Base-by-base conservation (phyloP, 2,888 invertebrate species). In the Arge pagana region DNA sequence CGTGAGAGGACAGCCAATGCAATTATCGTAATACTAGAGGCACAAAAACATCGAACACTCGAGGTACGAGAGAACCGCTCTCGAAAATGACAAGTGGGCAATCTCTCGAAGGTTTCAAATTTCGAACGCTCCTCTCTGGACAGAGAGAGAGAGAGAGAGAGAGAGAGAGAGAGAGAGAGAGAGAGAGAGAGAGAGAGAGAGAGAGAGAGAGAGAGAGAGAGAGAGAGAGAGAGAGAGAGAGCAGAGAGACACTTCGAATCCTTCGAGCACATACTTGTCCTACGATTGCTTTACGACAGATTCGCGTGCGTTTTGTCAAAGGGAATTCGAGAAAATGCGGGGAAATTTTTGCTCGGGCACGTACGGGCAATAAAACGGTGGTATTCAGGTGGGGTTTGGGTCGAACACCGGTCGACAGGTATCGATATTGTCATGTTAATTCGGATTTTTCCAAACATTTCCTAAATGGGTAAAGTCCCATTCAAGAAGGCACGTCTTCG, bases 351-450 rank as follows among this genome's bases (percentile, higher is more conserved):
- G 67, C 65, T 61, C 64, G 68, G 76, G 74, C 78, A 79, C 79
- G 79, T 78, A 69, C 68, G 48, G 64, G 69, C 66, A 67, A 68
- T 70, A 65, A 62, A 65, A 58, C 51, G 37, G 36, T 36, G 48
- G 24, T 37, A 16, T 30, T 16, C 50, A 39, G 49, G 37, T 49
- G 40, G 36, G 36, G 39, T 42, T 42, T 30, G 54, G 56, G 59
- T 54, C 59, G 54, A 51, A 53, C 48, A 48, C 56, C 57, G 56
- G 58, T 56, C 60, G 60, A 71, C 66, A 67, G 66, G 68, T 69
- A 69, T 64, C 56, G 59, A 65, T 64, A 74, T 74, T 74, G 68
- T 72, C 60, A 72, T 72, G 72, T 62, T 73, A 72, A 74, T 72
- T 61, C 61, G 53, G 54, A 63, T 64, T 64, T 66, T 66, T 56